Conservation (phyloP, 2,888 invertebrate genomes). For the Hirtodrosophila alboralis region DNA sequence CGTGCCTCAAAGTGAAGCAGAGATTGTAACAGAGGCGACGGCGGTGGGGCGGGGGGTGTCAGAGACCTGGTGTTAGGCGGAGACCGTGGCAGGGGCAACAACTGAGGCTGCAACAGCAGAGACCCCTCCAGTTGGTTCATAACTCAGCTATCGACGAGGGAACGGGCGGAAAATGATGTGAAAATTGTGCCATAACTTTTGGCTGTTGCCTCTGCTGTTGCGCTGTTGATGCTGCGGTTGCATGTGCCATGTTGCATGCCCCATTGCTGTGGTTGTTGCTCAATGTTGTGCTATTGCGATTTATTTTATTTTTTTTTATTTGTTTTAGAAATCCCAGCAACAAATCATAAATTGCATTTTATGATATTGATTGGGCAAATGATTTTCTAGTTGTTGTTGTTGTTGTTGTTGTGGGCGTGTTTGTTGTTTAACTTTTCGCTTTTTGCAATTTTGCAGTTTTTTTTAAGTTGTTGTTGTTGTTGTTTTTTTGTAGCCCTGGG, state of each 20-base stretch:
- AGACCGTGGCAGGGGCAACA: constrained; percentile 11
- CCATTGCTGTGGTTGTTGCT: constrained; percentile 47
- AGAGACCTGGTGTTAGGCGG: constrained; percentile 8
- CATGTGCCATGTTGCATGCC: constrained; percentile 45
- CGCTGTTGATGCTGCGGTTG: constrained; percentile 20
- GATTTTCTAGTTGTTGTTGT: constrained; percentile 35
- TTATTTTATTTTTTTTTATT: constrained; percentile 55
- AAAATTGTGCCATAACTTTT: constrained; percentile 81
- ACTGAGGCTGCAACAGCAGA: too few species aligned
- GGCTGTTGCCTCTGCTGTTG: constrained; percentile 47
- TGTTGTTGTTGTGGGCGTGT: constrained; percentile 61
- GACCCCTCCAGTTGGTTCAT: constrained; percentile 65
- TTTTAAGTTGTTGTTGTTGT: constrained; percentile 29
- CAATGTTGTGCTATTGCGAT: constrained; percentile 30
- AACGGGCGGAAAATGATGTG: constrained; percentile 75
- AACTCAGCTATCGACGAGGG: constrained; percentile 66
- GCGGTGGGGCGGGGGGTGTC: constrained; percentile 1
- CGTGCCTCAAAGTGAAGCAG: constrained; percentile 62
- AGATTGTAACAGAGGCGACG: neutral
- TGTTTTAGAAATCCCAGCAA: constrained; percentile 77
- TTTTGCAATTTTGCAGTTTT: constrained; percentile 40
- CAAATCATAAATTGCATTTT: constrained; percentile 82
- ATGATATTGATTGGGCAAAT: constrained; percentile 79
- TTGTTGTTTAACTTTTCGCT: constrained; percentile 31
- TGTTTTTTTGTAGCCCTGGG: constrained; percentile 31